Evolutionary conservation across 1,140 invertebrate species (phyloP), one percentile per base, ranked within the genome.

Genomic region (Apis cerana): DNA sequence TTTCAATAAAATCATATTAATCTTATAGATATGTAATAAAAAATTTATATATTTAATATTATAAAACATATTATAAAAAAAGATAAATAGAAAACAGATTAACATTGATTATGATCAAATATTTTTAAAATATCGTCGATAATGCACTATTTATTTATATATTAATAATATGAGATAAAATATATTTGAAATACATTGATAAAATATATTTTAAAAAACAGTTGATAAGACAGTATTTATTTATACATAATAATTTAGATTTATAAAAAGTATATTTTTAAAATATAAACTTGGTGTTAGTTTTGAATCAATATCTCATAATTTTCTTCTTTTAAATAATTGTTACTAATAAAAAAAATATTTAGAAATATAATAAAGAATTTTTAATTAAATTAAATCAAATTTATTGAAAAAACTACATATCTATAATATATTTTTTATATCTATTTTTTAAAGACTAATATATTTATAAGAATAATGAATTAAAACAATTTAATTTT

Each of bases 1-100:
- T 82, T 77, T 75, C 50, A 23, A 48, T n/a, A 3, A 8, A 59
- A 4, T 71, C n/a, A n/a, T n/a, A 9, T 8, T 76, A 58, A 50
- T 17, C 27, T 23, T 56, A 27, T 1, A 33, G 19, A 11, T 43
- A 17, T 12, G 9, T 15, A 59, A 52, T 72, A 59, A 58, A 1
- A 65, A 11, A 27, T 23, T 2, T 3, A 58, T n/a, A n/a, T n/a
- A n/a, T n/a, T n/a, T n/a, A 17, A 33, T 1, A 27, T 27, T 27
- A 27, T 27, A 27, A 27, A 1, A 27, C 1, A 43, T 54, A 54
- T 74, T 77, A 13, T 27, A 72, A 52, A 72, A 33, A 58, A 19
- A 77, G 58, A 80, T 23, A 74, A 69, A 17, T 17, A 15, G 10
- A 61, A 48, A 17, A 5, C 23, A 33, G 1, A 56, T 9, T n/a